A percentile compares a stretch with the other conserved stretches of the same genome.
Conservation (phyloP, 2,113 vertebrate species). For the Phasianus colchicus region DNA sequence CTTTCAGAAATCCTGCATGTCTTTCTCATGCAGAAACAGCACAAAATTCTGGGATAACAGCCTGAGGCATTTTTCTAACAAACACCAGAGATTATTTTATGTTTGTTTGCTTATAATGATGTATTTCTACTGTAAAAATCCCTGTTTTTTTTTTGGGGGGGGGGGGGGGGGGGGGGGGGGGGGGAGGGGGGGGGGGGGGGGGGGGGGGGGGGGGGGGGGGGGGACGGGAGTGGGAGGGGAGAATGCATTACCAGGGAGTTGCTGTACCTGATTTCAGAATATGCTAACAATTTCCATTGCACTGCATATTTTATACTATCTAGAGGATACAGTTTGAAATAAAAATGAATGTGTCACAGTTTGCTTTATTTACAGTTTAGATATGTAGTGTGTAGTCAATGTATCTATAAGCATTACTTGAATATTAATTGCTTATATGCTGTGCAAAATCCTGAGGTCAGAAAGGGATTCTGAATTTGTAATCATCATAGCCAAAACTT, state of each 20-base stretch:
- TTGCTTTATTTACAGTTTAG: not conserved
- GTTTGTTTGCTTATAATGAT: not conserved
- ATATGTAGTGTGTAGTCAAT: not conserved
- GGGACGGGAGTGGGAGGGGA: no score
- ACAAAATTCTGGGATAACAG: not conserved
- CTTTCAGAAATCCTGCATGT: not conserved
- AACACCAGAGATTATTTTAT: not conserved
- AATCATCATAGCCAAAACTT: not conserved
- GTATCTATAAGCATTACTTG: not conserved
- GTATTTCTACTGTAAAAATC: not conserved
- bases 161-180: no score
- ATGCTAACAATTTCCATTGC: not conserved
- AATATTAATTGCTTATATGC: constrained; percentile 10
- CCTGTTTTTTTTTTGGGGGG: not conserved
- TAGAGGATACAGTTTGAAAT: not conserved
- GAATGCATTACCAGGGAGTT: not conserved
- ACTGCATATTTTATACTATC: not conserved
- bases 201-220: no score
- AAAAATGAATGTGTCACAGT: not conserved
- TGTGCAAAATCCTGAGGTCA: not conserved
- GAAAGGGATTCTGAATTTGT: not conserved
- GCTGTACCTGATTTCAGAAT: not conserved
- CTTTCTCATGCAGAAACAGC: not conserved
- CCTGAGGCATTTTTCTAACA: not conserved
- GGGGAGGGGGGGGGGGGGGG: no score